Percentiles rank a stretch among this genome's conserved stretches.
Conservation (phyloP, 2,888 invertebrate species). For the Lithosia quadra region DNA sequence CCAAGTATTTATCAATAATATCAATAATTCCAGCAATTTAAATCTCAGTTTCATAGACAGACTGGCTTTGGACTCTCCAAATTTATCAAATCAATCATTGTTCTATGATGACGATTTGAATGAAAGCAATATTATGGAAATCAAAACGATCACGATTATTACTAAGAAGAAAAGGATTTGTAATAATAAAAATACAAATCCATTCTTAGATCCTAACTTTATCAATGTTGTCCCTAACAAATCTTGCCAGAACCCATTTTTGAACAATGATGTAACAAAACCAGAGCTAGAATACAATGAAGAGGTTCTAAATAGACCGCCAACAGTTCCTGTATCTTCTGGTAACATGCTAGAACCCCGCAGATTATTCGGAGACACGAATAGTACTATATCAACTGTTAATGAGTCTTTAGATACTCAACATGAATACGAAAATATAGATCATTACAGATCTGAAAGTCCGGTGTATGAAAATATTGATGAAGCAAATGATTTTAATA, state of each 20-base stretch:
- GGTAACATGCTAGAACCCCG: conserved; percentile 68
- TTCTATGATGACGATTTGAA: conserved; percentile 83
- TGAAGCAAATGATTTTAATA: conserved; percentile 69
- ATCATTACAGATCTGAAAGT: conserved; percentile 72
- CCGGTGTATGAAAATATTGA: conserved; percentile 79
- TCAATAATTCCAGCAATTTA: conserved; percentile 73
- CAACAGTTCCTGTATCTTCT: conserved; percentile 36
- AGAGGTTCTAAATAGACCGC: conserved; percentile 57
- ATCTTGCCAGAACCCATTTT: conserved; percentile 70
- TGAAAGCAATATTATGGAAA: conserved; percentile 86
- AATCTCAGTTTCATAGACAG: conserved; percentile 83
- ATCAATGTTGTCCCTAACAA: conserved; percentile 47
- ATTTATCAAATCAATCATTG: conserved; percentile 73
- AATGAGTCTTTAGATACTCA: conserved; percentile 71
- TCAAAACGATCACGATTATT: conserved; percentile 83
- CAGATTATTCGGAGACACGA: conserved; percentile 76
- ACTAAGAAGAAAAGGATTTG: conserved; percentile 75
- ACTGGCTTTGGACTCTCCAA: conserved; percentile 77
- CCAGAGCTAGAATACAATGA: conserved; percentile 72
- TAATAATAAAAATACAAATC: conserved; percentile 77
- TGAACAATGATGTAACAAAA: conserved; percentile 53
- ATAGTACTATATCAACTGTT: conserved; percentile 80
- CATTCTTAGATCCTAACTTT: conserved; percentile 76
- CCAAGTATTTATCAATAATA: conserved; percentile 74
- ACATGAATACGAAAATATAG: conserved; percentile 79